phyloP scores from a whole-genome alignment of 23 tunicate genomes.

The Corella eumyota region DNA sequence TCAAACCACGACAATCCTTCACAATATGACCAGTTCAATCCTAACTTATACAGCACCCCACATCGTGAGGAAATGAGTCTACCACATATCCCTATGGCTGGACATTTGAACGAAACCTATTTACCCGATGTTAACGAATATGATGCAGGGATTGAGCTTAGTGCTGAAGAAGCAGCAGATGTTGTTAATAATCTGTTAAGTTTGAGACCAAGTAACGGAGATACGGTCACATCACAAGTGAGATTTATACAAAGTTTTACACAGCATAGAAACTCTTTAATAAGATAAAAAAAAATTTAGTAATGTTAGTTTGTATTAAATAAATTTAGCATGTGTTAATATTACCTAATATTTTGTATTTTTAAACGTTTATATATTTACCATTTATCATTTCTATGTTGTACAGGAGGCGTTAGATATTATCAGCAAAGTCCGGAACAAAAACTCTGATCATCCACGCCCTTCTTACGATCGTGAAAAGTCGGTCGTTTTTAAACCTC shows the following conservation, averaged over 20 bases:
- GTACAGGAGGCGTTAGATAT: constrained; percentile 58
- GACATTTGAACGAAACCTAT: too few relatives aligned
- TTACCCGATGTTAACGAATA: too few relatives aligned
- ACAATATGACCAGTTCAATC: too few relatives aligned
- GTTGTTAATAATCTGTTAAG: constrained; percentile 48
- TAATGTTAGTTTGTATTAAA: too few relatives aligned
- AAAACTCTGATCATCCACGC: neutral
- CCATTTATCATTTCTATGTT: neutral
- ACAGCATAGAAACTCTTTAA: neutral
- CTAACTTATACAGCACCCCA: too few relatives aligned
- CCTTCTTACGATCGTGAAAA: constrained; percentile 30
- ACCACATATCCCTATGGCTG: too few relatives aligned
- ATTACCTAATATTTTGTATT: too few relatives aligned
- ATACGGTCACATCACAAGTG: constrained; percentile 13
- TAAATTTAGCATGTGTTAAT: too few relatives aligned
- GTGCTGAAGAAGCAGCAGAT: constrained; percentile 65
- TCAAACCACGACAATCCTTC: too few relatives aligned
- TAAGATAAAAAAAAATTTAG: too few relatives aligned
- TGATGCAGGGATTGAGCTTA: constrained; percentile 36
- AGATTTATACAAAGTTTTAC: neutral
- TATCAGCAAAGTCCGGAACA: constrained; percentile 23
- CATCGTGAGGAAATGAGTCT: too few relatives aligned
- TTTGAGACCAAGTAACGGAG: constrained; percentile 3
- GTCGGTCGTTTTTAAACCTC: constrained; percentile 36
- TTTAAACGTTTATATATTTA: too few relatives aligned